Base-by-base conservation (phyloP, 2,888 invertebrate species). In the Lissocephala sabroskyi region DNA sequence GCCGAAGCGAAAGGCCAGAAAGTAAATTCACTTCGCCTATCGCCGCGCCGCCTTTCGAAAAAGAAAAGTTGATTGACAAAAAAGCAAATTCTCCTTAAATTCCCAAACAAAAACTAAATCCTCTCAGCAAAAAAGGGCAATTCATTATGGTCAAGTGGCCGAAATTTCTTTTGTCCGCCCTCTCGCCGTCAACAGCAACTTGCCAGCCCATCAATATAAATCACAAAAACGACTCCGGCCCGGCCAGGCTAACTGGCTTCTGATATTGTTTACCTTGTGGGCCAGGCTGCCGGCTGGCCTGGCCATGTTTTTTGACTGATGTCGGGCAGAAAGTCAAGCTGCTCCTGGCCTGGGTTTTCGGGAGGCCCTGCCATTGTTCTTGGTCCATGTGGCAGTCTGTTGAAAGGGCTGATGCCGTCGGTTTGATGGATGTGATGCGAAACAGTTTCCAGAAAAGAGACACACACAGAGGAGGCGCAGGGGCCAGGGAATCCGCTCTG, bases 131-230 rank as follows among this genome's bases (percentile, higher is more conserved):
- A 23, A 23, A 7, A 23, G 23, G 23, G 23, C 23, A 23, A 23
- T 23, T 23, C 23, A 23, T 23, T 23, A 23, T 23, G 23, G 3
- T 5, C 7, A 23, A 23, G n/a, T n/a, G n/a, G n/a, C n/a, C 7
- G 23, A 23, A 23, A 23, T 23, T n/a, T n/a, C n/a, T n/a, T n/a
- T n/a, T n/a, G n/a, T n/a, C n/a, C n/a, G n/a, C n/a, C n/a, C n/a
- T n/a, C n/a, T n/a, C n/a, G n/a, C 3, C 23, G 7, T 23, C 35
- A 35, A 35, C 35, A 7, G 35, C 35, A 35, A 16, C 16, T 13
- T 32, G 6, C 35, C 13, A 35, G 16, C 35, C 41, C 47, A 66
- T 73, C 66, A 74, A 76, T 67, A 75, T 68, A 73, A 75, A 75
- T 68, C 67, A 76, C 59, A 76, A 67, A 76, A 67, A 67, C n/a